Evolutionary conservation across 2,113 vertebrate genomes (phyloP), one percentile per base, ranked within the genome.

Genomic region (Cephalopholis sonnerati): DNA sequence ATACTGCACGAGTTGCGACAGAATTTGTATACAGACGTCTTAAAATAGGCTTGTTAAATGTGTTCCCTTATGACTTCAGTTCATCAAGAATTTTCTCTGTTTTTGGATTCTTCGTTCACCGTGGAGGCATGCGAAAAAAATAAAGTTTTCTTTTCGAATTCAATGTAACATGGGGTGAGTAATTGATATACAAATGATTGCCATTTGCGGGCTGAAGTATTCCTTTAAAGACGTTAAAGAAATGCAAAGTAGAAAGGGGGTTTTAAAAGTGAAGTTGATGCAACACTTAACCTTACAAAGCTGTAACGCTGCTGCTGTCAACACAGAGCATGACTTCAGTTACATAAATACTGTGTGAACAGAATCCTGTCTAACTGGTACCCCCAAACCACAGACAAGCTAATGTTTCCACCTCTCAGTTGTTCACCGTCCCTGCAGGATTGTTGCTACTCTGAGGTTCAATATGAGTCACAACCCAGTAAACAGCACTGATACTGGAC

Each of bases 341-440:
- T 62, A 22, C 54, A 51, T 86, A 50, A 88, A 72, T 27, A 44
- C 62, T 17, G 57, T 83, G 57, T 77, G 25, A 86, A 78, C 67
- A 86, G 71, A 46, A 89, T 87, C 87, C 76, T 9, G 93, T 91
- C 65, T 2, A 58, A 91, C 91, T 84, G 79, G 89, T 89, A 76
- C 46, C 83, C 51, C 25, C 36, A 17, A 71, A 76, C 62, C 27
- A 53, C 11, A 1, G 17, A n/a, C 73, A 17, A 51, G 85, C 27
- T 68, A 51, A 20, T 24, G 58, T 74, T 85, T 88, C 53, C 74
- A 54, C 51, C 62, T 68, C 50, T 57, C 6, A 15, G 46, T 48
- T 69, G 82, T 70, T 63, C 54, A 53, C 17, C 10, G 6, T 51
- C 27, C 27, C 46, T 58, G 20, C 55, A 64, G 79, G 63, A 84